phyloP scores from a whole-genome alignment of 2,113 vertebrate genomes.

The Toxotes jaculatrix region DNA sequence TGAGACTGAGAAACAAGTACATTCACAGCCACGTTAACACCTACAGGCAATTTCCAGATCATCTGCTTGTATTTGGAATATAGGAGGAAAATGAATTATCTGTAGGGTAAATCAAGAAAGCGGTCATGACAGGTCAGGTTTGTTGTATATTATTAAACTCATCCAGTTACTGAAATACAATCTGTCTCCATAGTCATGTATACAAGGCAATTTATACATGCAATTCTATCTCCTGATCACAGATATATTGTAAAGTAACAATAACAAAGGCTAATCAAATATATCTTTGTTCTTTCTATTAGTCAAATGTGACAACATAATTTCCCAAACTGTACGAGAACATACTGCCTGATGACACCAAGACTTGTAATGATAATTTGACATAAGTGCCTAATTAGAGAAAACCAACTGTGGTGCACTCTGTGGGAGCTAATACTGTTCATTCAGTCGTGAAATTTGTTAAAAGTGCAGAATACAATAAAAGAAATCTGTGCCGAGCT shows the following conservation, averaged over 20 bases:
- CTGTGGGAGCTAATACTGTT: not conserved
- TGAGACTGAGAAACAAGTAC: not conserved
- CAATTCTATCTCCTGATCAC: not conserved
- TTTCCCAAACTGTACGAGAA: not conserved
- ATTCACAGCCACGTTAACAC: not conserved
- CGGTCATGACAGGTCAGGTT: too few relatives aligned
- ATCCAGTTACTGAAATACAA: not conserved
- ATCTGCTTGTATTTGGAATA: not conserved
- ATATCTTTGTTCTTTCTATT: not conserved
- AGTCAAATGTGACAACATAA: not conserved
- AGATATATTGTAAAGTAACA: not conserved
- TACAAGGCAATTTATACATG: too few relatives aligned
- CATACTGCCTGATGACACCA: not conserved
- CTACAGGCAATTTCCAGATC: not conserved
- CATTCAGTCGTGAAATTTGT: slow-evolving; percentile 5
- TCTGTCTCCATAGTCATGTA: not conserved
- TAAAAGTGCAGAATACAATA: not conserved
- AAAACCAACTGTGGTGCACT: not conserved
- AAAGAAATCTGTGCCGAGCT: not conserved
- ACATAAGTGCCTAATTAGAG: not conserved
- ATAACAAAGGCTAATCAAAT: not conserved
- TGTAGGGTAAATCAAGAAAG: too few relatives aligned
- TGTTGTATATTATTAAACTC: too few relatives aligned
- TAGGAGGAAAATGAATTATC: not conserved
- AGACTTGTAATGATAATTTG: too few relatives aligned